These are phyloP conservation scores for Hyles vespertilio DNA, from an alignment of 1,140 invertebrate genomes.

Conservation along the genomic window DNA sequence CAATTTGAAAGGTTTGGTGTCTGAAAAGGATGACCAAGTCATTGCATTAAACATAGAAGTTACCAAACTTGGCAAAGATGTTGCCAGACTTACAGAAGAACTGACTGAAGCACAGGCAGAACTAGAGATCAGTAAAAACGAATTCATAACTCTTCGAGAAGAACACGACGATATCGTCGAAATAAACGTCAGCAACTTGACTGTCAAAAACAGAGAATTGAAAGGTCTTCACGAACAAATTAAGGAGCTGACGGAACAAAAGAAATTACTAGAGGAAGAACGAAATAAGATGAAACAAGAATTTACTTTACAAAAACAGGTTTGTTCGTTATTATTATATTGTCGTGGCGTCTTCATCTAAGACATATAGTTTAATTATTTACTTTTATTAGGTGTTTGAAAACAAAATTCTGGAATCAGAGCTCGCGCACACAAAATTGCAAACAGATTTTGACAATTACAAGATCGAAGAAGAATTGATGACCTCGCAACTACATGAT, in stretches of 20 bases:
- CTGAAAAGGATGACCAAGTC: slow-evolving; percentile 43
- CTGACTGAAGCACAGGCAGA: slow-evolving; percentile 42
- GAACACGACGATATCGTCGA: slow-evolving; percentile 36
- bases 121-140: slow-evolving; percentile 49
- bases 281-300: slow-evolving; percentile 29
- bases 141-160: slow-evolving; percentile 38
- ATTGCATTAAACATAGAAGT: slow-evolving; percentile 40
- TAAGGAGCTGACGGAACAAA: slow-evolving; percentile 31
- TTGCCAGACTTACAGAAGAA: slow-evolving; percentile 35
- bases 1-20: slow-evolving; percentile 35
- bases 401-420: slow-evolving; percentile 36
- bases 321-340: slow-evolving; percentile 33
- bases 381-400: slow-evolving; percentile 46
- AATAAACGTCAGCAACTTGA: slow-evolving; percentile 36
- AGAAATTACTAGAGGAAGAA: slow-evolving; percentile 29
- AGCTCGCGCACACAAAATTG: slow-evolving; percentile 31
- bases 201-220: slow-evolving; percentile 43
- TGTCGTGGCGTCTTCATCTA: slow-evolving; percentile 17
- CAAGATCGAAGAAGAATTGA: slow-evolving; percentile 34
- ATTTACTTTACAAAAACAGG: slow-evolving; percentile 43
- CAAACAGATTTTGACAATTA: slow-evolving; percentile 26
- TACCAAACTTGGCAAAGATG: slow-evolving; percentile 36
- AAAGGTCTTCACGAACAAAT: slow-evolving; percentile 35
- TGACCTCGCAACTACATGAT: slow-evolving; percentile 29
- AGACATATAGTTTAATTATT: slow-evolving; percentile 16